Evolutionary conservation across 2,797 vertebrate genomes (phyloP).

Genomic region (Notolabrus celidotus): DNA sequence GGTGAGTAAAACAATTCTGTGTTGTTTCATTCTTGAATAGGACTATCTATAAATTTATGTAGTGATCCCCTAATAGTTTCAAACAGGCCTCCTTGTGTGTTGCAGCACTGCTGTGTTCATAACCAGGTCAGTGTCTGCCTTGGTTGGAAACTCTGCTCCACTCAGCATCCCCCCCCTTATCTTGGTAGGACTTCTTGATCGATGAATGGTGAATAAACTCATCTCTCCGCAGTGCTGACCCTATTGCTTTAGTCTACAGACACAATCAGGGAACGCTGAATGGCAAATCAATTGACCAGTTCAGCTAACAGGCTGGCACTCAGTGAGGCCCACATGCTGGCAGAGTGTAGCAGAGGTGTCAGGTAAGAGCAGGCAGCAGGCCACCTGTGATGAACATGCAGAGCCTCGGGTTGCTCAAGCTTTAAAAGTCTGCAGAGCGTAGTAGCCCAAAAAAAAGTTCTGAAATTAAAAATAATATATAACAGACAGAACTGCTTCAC

Average conservation of each 20-base stretch:
- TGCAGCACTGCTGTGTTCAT: conserved; percentile 55
- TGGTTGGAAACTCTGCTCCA: conserved; percentile 50
- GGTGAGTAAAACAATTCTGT: background rate
- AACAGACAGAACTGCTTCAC: no score
- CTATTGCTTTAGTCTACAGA: conserved; percentile 65
- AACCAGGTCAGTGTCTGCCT: conserved; percentile 60
- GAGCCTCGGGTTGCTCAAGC: background rate
- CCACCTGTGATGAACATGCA: conserved; percentile 29
- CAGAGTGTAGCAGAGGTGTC: background rate
- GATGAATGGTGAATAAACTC: conserved; percentile 80
- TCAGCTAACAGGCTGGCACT: conserved; percentile 49
- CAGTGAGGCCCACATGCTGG: conserved; percentile 3
- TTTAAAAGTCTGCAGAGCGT: no score
- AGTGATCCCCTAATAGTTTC: conserved; percentile 5
- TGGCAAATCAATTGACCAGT: conserved; percentile 59
- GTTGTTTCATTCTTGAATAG: background rate
- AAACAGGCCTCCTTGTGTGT: conserved; percentile 17
- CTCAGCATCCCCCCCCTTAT: conserved; percentile 71
- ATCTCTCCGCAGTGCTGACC: conserved; percentile 73
- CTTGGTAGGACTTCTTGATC: conserved; percentile 70
- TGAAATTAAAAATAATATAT: background rate
- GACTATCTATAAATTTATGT: background rate
- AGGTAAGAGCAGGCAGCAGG: conserved; percentile 6
- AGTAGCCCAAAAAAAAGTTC: fast-evolving
- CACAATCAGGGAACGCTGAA: conserved; percentile 69